phyloP scores from a whole-genome alignment of 2,113 vertebrate genomes.

The Tricholaema leucomelas region DNA sequence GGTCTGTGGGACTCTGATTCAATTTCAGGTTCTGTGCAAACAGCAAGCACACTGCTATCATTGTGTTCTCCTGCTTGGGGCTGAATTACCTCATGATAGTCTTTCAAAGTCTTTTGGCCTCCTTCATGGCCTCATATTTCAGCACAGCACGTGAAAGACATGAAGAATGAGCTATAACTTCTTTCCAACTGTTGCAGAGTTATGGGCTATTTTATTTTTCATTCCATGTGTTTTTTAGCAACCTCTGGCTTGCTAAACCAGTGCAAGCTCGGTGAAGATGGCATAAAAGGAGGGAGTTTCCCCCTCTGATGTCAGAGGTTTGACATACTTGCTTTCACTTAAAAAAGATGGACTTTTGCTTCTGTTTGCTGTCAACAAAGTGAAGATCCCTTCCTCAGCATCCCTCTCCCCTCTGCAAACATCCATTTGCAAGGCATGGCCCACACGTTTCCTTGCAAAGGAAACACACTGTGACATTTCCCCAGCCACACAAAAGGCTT shows the following conservation, averaged over 20 bases:
- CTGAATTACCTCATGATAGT: constrained; percentile 72
- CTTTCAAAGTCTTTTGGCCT: constrained; percentile 58
- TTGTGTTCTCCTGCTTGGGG: constrained; percentile 49
- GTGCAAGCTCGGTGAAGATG: background rate
- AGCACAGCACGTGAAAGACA: constrained; percentile 60
- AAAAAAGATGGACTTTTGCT: constrained; percentile 3
- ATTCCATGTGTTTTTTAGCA: constrained; percentile 29
- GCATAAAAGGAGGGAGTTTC: background rate
- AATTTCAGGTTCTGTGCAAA: constrained; percentile 55
- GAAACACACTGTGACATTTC: background rate
- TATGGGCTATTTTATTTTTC: constrained; percentile 52
- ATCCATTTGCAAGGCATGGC: background rate
- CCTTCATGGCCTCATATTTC: constrained; percentile 62
- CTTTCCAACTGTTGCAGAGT: constrained; percentile 31
- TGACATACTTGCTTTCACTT: background rate
- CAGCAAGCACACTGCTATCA: constrained; percentile 59
- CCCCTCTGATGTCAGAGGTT: constrained; percentile 3
- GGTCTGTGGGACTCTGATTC: constrained; percentile 46
- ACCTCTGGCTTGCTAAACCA: constrained; percentile 3
- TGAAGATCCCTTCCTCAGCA: background rate
- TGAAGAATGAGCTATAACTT: constrained; percentile 61
- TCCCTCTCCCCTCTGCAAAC: background rate
- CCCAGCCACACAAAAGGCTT: background rate
- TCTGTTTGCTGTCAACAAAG: constrained; percentile 26
- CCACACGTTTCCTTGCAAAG: background rate